A percentile compares a stretch with the other conserved stretches of the same genome.
These are phyloP conservation scores for Dastarcus helophoroides DNA, from an alignment of 2,888 invertebrate genomes.

Conservation along the genomic window DNA sequence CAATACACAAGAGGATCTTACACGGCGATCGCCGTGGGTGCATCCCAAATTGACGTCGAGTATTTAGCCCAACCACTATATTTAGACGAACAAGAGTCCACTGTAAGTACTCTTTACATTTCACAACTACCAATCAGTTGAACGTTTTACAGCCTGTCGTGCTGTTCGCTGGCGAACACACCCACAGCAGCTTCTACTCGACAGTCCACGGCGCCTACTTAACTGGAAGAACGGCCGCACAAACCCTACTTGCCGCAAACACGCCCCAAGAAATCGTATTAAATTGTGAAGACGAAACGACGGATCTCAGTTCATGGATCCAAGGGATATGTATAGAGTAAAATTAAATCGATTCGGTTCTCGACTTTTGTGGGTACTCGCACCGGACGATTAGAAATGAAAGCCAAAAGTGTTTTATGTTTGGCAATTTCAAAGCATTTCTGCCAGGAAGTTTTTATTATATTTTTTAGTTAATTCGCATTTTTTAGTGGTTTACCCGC, in stretches of 20 bases:
- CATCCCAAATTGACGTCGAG: slow-evolving; percentile 80
- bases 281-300: slow-evolving; percentile 63
- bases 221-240: slow-evolving; percentile 73
- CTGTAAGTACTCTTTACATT: too few species aligned
- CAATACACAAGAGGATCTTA: slow-evolving; percentile 79
- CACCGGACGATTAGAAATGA: too few species aligned
- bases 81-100: slow-evolving; percentile 56
- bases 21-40: slow-evolving; percentile 80
- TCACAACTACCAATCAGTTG: too few species aligned
- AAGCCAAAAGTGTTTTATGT: too few species aligned
- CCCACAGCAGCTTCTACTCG: slow-evolving; percentile 88
- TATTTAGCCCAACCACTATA: slow-evolving; percentile 75
- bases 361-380: too few species aligned
- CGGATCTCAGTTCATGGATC: slow-evolving; percentile 78
- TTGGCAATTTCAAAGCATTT: too few species aligned
- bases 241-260: slow-evolving; percentile 46
- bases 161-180: slow-evolving; percentile 91
- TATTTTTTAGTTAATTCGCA: too few species aligned
- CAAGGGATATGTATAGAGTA: slow-evolving; percentile 72
- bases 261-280: slow-evolving; percentile 48
- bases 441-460: too few species aligned
- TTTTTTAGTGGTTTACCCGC: too few species aligned
- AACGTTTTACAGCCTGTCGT: slow-evolving; percentile 67
- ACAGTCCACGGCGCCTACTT: slow-evolving; percentile 91
- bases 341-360: too few species aligned